Base-by-base conservation (phyloP, 2,113 vertebrate species). In the Redunca redunca region DNA sequence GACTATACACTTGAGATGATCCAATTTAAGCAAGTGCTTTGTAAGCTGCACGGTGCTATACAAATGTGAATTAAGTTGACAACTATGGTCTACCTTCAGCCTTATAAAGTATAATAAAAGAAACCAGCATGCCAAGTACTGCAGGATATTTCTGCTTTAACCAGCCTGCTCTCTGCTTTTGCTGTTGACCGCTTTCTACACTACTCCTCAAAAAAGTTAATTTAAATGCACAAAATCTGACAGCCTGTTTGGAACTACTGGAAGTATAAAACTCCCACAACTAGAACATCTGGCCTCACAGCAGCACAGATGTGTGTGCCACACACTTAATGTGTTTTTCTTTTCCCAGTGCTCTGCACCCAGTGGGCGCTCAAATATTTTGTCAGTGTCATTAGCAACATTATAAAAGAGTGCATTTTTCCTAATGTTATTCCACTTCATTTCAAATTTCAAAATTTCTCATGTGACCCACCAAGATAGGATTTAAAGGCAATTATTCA, bases 231-330 rank as follows among this genome's bases (percentile, higher is more conserved):
- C 26, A 2, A 95, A 97, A 94, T 93, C 96, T 90, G 95, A 96
- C 80, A 85, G 12, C 64, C 50, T 95, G 46, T 88, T 96, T 90
- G 90, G 86, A 95, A 94, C 52, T 52, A 67, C 81, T 83, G 19
- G 90, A 93, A 89, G 90, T 82, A 97, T 96, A 97, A 98, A 98
- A 98, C 81, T 97, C 96, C 86, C 93, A 97, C 92, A 97, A 96
- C 57, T 88, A 78, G 95, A 97, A 97, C 98, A 98, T 97, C 98
- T 98, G 98, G 96, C 78, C 50, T 95, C 94, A 7, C 88, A 93
- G 96, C 77, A 95, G 92, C 97, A 86, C 98, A 98, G 97, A 98
- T 97, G 96, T 97, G 95, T 88, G 16, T 82, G 74, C 82, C 74
- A 43, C 81, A 64, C 77, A 97, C 92, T 96, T 83, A 90, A 96